phyloP scores from a whole-genome alignment of 35 echinoderm and acorn worm genomes.

The Amphiura filiformis region DNA sequence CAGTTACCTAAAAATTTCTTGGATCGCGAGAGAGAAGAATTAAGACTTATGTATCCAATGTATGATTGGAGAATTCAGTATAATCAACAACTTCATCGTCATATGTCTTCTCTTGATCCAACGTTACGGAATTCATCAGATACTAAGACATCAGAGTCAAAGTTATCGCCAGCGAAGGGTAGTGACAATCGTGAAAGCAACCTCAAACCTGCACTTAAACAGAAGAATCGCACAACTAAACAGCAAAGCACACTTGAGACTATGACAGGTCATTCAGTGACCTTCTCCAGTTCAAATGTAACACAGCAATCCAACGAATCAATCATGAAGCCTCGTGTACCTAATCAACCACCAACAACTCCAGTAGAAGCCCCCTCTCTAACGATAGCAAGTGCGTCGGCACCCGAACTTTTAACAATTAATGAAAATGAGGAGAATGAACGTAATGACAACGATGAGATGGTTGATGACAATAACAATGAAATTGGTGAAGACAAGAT shows the following conservation, averaged over 20 bases:
- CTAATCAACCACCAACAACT: conserved; percentile 49
- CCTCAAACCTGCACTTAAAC: conserved; percentile 2
- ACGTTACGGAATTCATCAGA: background rate
- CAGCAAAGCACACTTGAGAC: background rate
- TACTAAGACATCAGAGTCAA: background rate
- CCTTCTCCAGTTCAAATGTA: background rate
- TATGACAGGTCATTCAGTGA: background rate
- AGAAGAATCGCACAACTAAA: conserved; percentile 19
- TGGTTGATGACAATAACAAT: background rate
- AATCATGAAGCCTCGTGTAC: background rate
- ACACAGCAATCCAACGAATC: background rate
- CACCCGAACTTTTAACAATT: conserved; percentile 10
- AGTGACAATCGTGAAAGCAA: background rate
- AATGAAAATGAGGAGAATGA: background rate
- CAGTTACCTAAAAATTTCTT: conserved; percentile 70
- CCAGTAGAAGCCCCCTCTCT: conserved; percentile 27
- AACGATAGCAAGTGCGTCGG: conserved; percentile 14
- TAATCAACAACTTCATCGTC: background rate
- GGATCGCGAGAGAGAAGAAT: conserved; percentile 34
- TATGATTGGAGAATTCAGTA: conserved; percentile 64
- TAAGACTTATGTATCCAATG: conserved; percentile 85
- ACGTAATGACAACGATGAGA: background rate
- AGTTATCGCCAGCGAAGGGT: too few species aligned
- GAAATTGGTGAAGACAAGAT: too few species aligned
- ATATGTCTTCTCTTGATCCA: background rate